Conservation (phyloP, 1,140 invertebrate genomes). For the Pristionchus pacificus region DNA sequence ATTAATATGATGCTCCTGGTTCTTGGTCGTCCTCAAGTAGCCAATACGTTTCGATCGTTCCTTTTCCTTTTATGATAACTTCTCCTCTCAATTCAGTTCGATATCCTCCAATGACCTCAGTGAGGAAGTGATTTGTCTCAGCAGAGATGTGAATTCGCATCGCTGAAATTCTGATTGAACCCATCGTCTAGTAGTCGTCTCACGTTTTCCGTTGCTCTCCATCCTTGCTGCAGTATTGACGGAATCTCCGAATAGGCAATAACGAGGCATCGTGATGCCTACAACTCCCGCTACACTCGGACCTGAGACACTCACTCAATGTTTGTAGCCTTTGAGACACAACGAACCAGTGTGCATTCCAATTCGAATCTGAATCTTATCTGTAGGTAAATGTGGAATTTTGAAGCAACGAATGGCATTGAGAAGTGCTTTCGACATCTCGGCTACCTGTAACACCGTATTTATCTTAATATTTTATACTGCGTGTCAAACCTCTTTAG, state of each 20-base stretch:
- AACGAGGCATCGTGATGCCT: slow-evolving; percentile 74
- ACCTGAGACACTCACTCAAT: not conserved
- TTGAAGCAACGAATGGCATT: slow-evolving; percentile 24
- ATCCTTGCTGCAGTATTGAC: slow-evolving; percentile 86
- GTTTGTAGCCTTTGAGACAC: not conserved
- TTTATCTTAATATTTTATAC: too few species aligned
- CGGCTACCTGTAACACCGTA: too few species aligned
- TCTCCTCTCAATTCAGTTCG: slow-evolving; percentile 36
- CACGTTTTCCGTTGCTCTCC: slow-evolving; percentile 65
- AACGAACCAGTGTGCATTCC: slow-evolving; percentile 29
- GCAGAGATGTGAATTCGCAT: slow-evolving; percentile 40
- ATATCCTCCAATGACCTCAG: slow-evolving; percentile 38
- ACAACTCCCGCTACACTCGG: slow-evolving; percentile 72
- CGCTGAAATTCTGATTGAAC: slow-evolving; percentile 24
- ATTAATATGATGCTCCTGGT: too few species aligned
- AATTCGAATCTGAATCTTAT: slow-evolving; percentile 29
- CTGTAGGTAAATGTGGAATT: slow-evolving; percentile 33
- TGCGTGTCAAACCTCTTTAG: slow-evolving; percentile 94
- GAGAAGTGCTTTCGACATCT: slow-evolving; percentile 35
- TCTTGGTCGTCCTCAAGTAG: too few species aligned
- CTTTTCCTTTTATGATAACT: slow-evolving; percentile 62
- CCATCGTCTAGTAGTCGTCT: not conserved
- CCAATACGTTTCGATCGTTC: slow-evolving; percentile 88
- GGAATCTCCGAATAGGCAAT: slow-evolving; percentile 75
- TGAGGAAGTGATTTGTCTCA: slow-evolving; percentile 35